A percentile compares a stretch with the other conserved stretches of the same genome.
These are phyloP conservation scores for Helleia helle DNA, from an alignment of 2,888 invertebrate genomes.

Conservation along the genomic window DNA sequence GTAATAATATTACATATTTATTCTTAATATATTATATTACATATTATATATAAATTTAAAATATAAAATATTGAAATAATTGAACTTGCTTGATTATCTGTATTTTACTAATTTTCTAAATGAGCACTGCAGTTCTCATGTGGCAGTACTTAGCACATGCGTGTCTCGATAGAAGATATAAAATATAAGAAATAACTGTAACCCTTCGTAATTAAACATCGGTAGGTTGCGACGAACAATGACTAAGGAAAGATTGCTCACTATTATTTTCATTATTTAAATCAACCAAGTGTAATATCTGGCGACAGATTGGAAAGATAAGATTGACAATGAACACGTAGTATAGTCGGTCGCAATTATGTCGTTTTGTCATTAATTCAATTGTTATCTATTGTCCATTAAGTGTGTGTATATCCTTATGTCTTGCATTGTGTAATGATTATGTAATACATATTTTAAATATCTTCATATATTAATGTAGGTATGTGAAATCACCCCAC, in stretches of 20 bases:
- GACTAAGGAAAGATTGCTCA: slow-evolving; percentile 38
- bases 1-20: too few species aligned
- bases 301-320: slow-evolving; percentile 36
- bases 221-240: slow-evolving; percentile 30
- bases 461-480: too few species aligned
- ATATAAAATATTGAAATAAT: too few species aligned
- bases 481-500: too few species aligned
- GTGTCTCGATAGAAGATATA: too few species aligned
- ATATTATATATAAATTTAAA: too few species aligned
- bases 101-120: too few species aligned
- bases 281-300: slow-evolving; percentile 39
- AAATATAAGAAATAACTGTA: slow-evolving; percentile 23
- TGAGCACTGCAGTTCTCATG: too few species aligned
- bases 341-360: slow-evolving; percentile 23
- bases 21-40: too few species aligned
- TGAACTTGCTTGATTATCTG: too few species aligned
- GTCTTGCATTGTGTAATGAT: not conserved
- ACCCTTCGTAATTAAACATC: slow-evolving; percentile 21
- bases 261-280: slow-evolving; percentile 30
- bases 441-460: too few species aligned
- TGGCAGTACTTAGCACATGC: too few species aligned
- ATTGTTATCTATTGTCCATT: slow-evolving; percentile 14
- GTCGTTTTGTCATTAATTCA: slow-evolving; percentile 32
- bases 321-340: slow-evolving; percentile 14
- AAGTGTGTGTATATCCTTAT: slow-evolving; percentile 6